A percentile compares a stretch with the other conserved stretches of the same genome.
These are phyloP conservation scores for Chelon labrosus DNA, from an alignment of 2,797 vertebrate species.

Conservation along the genomic window DNA sequence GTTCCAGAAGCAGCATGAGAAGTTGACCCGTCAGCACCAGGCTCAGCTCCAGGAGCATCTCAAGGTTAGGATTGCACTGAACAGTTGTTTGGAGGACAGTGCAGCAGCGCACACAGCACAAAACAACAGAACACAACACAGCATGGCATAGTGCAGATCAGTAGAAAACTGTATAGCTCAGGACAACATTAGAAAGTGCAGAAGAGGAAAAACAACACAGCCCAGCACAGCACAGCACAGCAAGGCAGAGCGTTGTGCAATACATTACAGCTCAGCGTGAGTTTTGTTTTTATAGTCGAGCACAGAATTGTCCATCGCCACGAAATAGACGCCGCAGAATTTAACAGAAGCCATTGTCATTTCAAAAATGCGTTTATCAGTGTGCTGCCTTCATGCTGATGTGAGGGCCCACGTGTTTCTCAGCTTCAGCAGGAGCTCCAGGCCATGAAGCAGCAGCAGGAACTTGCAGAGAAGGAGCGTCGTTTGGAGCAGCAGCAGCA, in stretches of 20 bases:
- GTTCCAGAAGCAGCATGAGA: slow-evolving; percentile 99
- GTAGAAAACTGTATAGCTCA: slow-evolving; percentile 56
- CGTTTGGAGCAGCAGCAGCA: slow-evolving; percentile 96
- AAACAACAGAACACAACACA: slow-evolving; percentile 51
- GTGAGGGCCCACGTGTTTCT: slow-evolving; percentile 42
- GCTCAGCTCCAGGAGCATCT: slow-evolving; percentile 99
- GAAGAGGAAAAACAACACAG: slow-evolving; percentile 46
- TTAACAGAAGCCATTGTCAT: slow-evolving; percentile 34
- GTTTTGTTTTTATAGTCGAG: slow-evolving; percentile 35
- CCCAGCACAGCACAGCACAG: slow-evolving; percentile 61
- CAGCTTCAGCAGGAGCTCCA: slow-evolving; percentile 99
- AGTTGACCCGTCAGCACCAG: slow-evolving; percentile 97
- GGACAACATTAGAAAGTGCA: slow-evolving; percentile 47
- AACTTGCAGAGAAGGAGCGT: slow-evolving; percentile 96
- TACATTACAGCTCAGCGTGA: slow-evolving; percentile 52
- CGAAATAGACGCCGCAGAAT: slow-evolving; percentile 42
- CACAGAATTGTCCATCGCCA: slow-evolving; percentile 40
- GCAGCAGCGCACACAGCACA: slow-evolving; percentile 41
- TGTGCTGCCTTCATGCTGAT: slow-evolving; percentile 50
- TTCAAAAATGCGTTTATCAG: slow-evolving; percentile 39
- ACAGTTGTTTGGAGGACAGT: slow-evolving; percentile 40
- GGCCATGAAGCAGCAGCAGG: slow-evolving; percentile 97
- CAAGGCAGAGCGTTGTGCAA: slow-evolving; percentile 41
- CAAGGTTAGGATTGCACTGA: slow-evolving; percentile 88
- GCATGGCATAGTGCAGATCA: slow-evolving; percentile 57